Percentiles rank a stretch among this genome's conserved stretches.
Evolutionary conservation across 2,113 vertebrate genomes (phyloP).

Genomic region (Bagarius yarrelli): DNA sequence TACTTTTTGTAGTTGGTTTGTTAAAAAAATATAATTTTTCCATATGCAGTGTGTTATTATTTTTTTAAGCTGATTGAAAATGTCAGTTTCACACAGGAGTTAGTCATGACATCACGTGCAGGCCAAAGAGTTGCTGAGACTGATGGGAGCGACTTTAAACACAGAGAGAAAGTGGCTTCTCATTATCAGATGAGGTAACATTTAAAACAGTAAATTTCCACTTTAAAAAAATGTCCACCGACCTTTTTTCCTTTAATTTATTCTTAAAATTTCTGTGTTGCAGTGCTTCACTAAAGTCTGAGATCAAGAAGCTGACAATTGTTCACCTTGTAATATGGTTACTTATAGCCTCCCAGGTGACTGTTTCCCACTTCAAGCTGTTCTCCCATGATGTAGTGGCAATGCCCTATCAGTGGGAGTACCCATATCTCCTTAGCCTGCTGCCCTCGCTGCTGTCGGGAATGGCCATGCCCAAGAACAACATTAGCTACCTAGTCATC

Average conservation of each 20-base stretch:
- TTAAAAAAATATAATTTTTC: too few relatives aligned
- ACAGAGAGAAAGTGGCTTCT: constrained; percentile 77
- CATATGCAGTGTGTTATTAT: too few relatives aligned
- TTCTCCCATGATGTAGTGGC: constrained; percentile 86
- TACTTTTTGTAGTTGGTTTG: too few relatives aligned
- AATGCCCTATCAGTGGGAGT: constrained; percentile 96
- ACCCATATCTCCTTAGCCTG: constrained; percentile 85
- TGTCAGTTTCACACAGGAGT: not conserved
- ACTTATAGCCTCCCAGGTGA: constrained; percentile 85
- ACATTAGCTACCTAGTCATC: constrained; percentile 95
- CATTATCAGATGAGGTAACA: constrained; percentile 91
- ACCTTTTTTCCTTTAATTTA: not conserved
- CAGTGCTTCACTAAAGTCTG: constrained; percentile 87
- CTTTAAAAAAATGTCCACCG: not conserved
- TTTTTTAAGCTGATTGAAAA: too few relatives aligned
- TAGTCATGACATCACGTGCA: constrained; percentile 83
- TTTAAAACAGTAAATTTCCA: not conserved
- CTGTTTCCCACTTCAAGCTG: constrained; percentile 80
- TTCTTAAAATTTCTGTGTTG: constrained; percentile 36
- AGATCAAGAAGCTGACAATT: constrained; percentile 89
- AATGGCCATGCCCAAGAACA: constrained; percentile 91
- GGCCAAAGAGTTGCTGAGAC: constrained; percentile 78
- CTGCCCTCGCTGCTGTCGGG: constrained; percentile 75
- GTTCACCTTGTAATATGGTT: constrained; percentile 86
- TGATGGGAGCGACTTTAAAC: constrained; percentile 85